Evolutionary conservation across 2,797 vertebrate genomes (phyloP), one percentile per base, ranked within the genome.

Genomic region (Arrhamphus sclerolepis): DNA sequence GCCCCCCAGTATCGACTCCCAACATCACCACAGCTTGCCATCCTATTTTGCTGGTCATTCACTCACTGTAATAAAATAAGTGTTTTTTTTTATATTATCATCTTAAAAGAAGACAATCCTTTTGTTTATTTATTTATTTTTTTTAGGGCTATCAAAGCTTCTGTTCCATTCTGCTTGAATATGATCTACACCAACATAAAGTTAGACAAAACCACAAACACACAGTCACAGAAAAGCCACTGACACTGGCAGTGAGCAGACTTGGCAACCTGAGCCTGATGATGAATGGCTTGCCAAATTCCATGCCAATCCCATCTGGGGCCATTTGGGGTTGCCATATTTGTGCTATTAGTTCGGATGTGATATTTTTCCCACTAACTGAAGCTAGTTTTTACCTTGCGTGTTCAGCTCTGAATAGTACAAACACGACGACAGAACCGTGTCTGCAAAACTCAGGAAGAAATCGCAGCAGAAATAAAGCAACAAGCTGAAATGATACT

Each of bases 291-390:
- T 78, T 76, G 74, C 77, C 75, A 85, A 66, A 68, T 86, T 54
- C 65, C 69, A 60, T 87, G 81, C 87, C 83, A 83, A 56, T 62
- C 63, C 72, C 81, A 65, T 59, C 62, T 48, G 60, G 63, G 75
- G 76, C 76, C 18, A 21, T 72, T 74, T 75, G 62, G 72, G 79
- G 79, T 87, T 78, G 73, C 84, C 82, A 81, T 87, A 74, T 89
- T 88, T 83, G 72, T 81, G 68, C 82, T 83, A 77, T 78, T 87
- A 74, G 68, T 84, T 81, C 85, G 86, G 78, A 88, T 78, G 82
- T 84, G 82, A 86, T 83, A 81, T 64, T 84, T 87, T 85, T 80
- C 80, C 80, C 79, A 83, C 83, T 79, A 87, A 90, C 74, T 70
- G 34, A 67, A 85, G 75, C 85, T 83, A 75, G 66, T 64, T 75